These are phyloP conservation scores for Steinernema khuongi DNA, from an alignment of 1,140 invertebrate genomes.

Conservation along the genomic window DNA sequence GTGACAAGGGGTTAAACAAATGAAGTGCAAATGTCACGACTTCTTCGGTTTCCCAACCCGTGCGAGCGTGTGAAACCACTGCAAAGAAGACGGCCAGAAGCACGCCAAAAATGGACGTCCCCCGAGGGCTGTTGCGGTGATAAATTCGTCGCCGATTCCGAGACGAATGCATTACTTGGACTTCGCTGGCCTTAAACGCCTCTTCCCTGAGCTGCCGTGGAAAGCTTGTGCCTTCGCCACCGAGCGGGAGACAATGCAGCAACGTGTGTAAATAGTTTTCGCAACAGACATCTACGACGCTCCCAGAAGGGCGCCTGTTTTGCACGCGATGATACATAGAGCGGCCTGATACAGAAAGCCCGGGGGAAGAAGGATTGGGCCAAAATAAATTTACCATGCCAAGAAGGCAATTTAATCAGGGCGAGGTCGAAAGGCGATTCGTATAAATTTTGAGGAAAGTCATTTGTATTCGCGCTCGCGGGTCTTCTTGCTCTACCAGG, in stretches of 20 bases:
- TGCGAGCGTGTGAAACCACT: background rate
- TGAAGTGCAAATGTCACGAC: background rate
- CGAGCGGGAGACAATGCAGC: background rate
- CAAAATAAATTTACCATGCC: no score
- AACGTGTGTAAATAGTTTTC: constrained; percentile 11
- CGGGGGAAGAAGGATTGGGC: no score
- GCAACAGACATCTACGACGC: background rate
- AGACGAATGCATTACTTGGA: background rate
- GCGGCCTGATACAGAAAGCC: no score
- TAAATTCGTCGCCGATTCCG: constrained; percentile 6
- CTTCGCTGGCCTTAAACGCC: background rate
- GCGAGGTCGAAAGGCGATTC: no score
- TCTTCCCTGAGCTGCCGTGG: no score
- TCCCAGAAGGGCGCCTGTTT: background rate
- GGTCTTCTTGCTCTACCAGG: no score
- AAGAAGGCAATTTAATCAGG: no score
- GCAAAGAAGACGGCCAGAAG: constrained; percentile 5
- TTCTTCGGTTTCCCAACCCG: no score
- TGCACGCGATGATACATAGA: no score
- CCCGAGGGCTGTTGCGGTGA: constrained; percentile 1
- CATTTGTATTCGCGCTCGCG: no score
- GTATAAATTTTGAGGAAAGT: no score
- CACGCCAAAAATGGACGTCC: background rate
- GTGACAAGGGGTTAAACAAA: background rate
- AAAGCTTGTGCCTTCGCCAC: background rate